Evolutionary conservation across 2,888 invertebrate genomes (phyloP).

Genomic region (Synergus umbraculus): DNA sequence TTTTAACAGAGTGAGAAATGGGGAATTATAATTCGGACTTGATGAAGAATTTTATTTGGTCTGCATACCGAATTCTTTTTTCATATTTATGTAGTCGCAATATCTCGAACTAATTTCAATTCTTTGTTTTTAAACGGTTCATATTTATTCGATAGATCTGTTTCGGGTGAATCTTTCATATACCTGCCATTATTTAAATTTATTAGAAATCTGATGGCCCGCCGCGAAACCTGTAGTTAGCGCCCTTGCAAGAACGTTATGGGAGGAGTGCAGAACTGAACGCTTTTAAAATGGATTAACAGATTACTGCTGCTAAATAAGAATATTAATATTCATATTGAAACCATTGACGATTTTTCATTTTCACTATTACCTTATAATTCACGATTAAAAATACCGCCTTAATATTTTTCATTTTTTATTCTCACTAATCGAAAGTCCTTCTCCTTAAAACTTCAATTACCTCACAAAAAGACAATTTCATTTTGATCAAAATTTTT

Average conservation of each 20-base stretch:
- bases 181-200: constrained; percentile 56
- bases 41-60: neutral
- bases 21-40: neutral
- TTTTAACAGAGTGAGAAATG: no score
- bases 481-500: neutral
- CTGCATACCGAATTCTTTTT: neutral
- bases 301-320: constrained; percentile 10
- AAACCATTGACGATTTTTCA: neutral
- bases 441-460: no score
- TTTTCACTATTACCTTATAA: neutral
- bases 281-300: constrained; percentile 25
- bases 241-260: constrained; percentile 41
- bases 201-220: constrained; percentile 57
- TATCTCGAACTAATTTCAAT: neutral
- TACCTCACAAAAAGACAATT: no score
- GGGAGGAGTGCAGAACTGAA: constrained; percentile 18
- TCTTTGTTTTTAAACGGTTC: neutral
- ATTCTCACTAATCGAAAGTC: no score
- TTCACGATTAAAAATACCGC: neutral
- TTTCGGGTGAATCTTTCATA: constrained; percentile 3
- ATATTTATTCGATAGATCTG: constrained; percentile 42
- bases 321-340: constrained; percentile 10
- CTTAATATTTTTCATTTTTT: neutral
- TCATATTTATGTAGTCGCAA: neutral
- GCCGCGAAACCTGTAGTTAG: constrained; percentile 52